A percentile compares a stretch with the other conserved stretches of the same genome.
Evolutionary conservation across 2,797 vertebrate species (phyloP).

Genomic region (Phylloscopus collybita): DNA sequence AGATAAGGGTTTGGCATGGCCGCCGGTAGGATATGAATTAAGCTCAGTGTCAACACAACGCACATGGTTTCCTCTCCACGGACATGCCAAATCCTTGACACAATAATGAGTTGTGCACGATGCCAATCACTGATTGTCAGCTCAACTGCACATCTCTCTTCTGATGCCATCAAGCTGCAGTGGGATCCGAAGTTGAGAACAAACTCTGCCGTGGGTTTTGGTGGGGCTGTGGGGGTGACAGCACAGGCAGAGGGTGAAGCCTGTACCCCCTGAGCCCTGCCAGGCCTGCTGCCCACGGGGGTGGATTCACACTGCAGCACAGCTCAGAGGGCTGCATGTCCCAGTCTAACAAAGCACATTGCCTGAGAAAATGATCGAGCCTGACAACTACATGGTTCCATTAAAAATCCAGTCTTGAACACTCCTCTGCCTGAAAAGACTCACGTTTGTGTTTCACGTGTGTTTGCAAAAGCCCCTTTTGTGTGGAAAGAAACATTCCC

Average conservation of each 20-base stretch:
- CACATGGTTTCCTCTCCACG: conserved; percentile 42
- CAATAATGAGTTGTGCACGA: conserved; percentile 37
- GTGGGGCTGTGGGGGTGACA: neutral
- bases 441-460: neutral
- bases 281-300: rapidly evolving
- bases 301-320: neutral
- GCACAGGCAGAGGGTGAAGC: neutral
- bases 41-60: conserved; percentile 45
- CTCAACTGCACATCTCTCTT: conserved; percentile 36
- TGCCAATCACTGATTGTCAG: conserved; percentile 52
- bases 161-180: conserved; percentile 20
- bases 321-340: neutral
- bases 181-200: neutral
- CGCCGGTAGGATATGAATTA: conserved; percentile 12
- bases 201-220: neutral
- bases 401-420: neutral
- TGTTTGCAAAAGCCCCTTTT: neutral
- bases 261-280: neutral
- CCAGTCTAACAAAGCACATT: neutral
- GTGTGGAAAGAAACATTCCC: neutral
- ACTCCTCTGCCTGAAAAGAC: rapidly evolving
- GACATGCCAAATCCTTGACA: conserved; percentile 61
- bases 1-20: conserved; percentile 58
- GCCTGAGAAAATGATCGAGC: neutral
- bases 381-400: neutral